A percentile compares a stretch with the other conserved stretches of the same genome.
Conservation (phyloP, 2,888 invertebrate species). For the Morpho deidamia region DNA sequence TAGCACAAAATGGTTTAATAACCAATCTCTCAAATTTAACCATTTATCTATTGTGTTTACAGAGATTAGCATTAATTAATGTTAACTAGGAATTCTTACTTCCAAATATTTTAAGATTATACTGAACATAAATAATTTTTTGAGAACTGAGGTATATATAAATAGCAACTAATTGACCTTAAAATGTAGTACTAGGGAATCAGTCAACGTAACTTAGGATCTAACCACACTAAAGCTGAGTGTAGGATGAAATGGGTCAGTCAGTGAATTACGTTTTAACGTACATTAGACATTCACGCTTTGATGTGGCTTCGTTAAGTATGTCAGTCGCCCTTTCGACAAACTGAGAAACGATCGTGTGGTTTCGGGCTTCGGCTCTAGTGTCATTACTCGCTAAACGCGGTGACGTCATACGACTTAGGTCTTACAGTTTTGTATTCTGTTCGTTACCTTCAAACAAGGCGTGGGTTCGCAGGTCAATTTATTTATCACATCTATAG, state of each 20-base stretch:
- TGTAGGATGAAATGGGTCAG: not conserved
- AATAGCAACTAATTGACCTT: no score
- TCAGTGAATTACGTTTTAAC: no score
- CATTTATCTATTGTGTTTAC: no score
- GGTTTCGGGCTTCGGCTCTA: not conserved
- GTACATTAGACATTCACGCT: not conserved
- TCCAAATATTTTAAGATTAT: no score
- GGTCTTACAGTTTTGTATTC: not conserved
- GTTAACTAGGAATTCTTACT: no score
- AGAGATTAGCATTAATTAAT: no score
- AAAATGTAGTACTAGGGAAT: not conserved
- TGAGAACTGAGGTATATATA: no score
- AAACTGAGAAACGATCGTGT: not conserved
- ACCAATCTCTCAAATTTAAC: no score
- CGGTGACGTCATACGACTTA: constrained; percentile 2
- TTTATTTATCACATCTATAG: constrained; percentile 1
- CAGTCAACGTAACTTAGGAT: not conserved
- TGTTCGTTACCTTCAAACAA: not conserved
- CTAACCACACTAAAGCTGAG: not conserved
- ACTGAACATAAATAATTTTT: no score
- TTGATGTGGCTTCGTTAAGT: not conserved
- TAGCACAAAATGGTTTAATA: no score
- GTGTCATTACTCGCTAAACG: not conserved
- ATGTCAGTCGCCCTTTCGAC: not conserved
- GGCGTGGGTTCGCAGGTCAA: not conserved